These are phyloP conservation scores for Toxotes chatareus DNA, from an alignment of 2,113 vertebrate genomes.

Conservation along the genomic window DNA sequence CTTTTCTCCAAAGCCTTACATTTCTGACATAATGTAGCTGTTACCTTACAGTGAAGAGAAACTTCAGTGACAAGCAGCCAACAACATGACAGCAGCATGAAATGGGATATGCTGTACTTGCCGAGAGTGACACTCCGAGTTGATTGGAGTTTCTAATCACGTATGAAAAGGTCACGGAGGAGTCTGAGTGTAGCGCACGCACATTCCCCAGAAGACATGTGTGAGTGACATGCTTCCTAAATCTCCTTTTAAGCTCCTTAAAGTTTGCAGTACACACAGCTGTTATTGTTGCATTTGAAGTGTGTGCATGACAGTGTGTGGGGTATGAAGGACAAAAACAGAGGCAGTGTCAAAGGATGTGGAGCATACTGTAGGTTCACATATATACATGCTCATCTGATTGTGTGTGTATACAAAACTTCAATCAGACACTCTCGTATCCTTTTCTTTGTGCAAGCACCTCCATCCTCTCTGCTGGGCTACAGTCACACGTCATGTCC, in stretches of 20 bases:
- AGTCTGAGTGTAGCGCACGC: slow-evolving; percentile 27
- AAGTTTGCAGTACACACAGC: slow-evolving; percentile 49
- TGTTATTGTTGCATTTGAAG: slow-evolving; percentile 37
- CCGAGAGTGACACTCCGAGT: slow-evolving; percentile 52
- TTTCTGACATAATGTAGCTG: slow-evolving; percentile 40
- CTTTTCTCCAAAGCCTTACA: slow-evolving; percentile 31
- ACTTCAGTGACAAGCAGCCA: slow-evolving; percentile 41
- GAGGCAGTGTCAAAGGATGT: background rate
- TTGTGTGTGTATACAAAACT: background rate
- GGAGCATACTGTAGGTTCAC: background rate
- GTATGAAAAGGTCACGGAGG: slow-evolving; percentile 69
- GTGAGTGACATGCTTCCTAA: slow-evolving; percentile 66
- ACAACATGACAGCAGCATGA: slow-evolving; percentile 63
- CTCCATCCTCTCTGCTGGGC: slow-evolving; percentile 48
- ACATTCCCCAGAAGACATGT: slow-evolving; percentile 43
- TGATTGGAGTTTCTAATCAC: slow-evolving; percentile 74
- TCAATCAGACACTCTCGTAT: background rate
- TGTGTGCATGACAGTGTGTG: background rate
- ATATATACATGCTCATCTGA: background rate
- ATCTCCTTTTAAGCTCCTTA: slow-evolving; percentile 69
- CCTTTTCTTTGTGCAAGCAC: slow-evolving; percentile 40
- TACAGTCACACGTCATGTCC: slow-evolving; percentile 71
- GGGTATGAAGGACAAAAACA: background rate
- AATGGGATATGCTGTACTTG: slow-evolving; percentile 62
- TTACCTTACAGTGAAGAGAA: slow-evolving; percentile 40